Base-by-base conservation (phyloP, 2,113 vertebrate species). In the Rhabdornis inornatus region DNA sequence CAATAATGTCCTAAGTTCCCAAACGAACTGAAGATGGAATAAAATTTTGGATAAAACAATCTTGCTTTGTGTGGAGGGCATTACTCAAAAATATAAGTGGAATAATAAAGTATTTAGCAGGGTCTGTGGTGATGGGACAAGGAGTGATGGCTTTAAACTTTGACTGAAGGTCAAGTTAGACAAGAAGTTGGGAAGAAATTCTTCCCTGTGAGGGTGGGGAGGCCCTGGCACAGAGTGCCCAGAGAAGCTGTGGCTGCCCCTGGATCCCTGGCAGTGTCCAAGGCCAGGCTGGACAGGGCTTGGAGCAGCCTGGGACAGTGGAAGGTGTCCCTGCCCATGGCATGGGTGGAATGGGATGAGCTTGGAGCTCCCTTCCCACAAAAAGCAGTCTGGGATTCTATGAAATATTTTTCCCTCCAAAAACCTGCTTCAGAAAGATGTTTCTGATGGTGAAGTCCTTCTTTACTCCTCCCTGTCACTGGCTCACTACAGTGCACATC, bases 131-230 rank as follows among this genome's bases (percentile, higher is more conserved):
- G 30, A 60, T n/a, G 45, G 39, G 45, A 47, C 30, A 53, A 45
- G 24, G 7, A 59, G 28, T 22, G 69, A 14, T 30, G 53, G 45
- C 10, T 79, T 64, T 42, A 47, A 56, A 49, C 5, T n/a, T n/a
- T 25, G 57, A 79, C 56, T 10, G 11, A 37, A 44, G 21, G 37
- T 28, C 11, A 11, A 3, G 60, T 82, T 60, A 40, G 53, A 47
- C 47, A 55, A 25, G 30, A 27, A 40, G 61, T 13, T 61, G 47
- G 19, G 28, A 15, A 60, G 39, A 0, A 60, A 68, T 35, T n/a
- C 0, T 55, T 76, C 47, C 20, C 24, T 76, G n/a, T 0, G 5
- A 76, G 24, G 45, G 14, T 5, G n/a, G 30, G 2, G 0, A 60
- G 53, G 53, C 11, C 45, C 60, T 75, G 61, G 61, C 61, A 53